Base-by-base conservation (phyloP, 2,797 vertebrate genomes). In the Peromyscus eremicus region DNA sequence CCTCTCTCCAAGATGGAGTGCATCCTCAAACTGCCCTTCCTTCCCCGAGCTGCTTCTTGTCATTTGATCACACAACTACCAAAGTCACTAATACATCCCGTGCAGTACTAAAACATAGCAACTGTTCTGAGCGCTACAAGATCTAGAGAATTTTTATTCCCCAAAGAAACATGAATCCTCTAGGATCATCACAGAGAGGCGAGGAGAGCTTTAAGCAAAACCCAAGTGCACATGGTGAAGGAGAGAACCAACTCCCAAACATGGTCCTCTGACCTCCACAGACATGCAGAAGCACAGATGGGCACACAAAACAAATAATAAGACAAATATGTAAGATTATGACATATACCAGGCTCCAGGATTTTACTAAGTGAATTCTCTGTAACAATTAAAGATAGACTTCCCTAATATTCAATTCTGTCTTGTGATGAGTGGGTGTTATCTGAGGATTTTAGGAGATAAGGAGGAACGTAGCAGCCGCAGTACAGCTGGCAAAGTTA, bases 371-470 rank as follows among this genome's bases (percentile, higher is more conserved):
- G 37, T 77, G 92, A 93, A 96, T 86, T 75, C 91, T 80, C n/a
- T 68, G 14, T 52, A 93, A 40, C 76, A 71, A 43, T 94, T 94
- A 77, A 96, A 94, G 84, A 93, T 46, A 57, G 73, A 83, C 73
- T n/a, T 90, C 60, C 84, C 70, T 62, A 92, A 80, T 66, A 93
- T 13, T 76, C 81, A 93, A 55, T 66, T 93, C 62, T 71, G 75
- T 92, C 94, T 77, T 75, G 71, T 95, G 66, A 84, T 46, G 8
- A 97, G 96, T n/a, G 83, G 83, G n/a, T 92, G 80, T 90, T 89
- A 90, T 55, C n/a, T 82, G 79, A 64, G 62, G 84, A 93, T 96
- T 97, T 93, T 75, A 86, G n/a, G 49, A 97, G 76, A 91, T 95
- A 94, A 94, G 62, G 81, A 95, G 77, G 57, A 87, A 88, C 71